Evolutionary conservation across 2,888 invertebrate genomes (phyloP), one percentile per base, ranked within the genome.

Genomic region (Syrista parreyssii): DNA sequence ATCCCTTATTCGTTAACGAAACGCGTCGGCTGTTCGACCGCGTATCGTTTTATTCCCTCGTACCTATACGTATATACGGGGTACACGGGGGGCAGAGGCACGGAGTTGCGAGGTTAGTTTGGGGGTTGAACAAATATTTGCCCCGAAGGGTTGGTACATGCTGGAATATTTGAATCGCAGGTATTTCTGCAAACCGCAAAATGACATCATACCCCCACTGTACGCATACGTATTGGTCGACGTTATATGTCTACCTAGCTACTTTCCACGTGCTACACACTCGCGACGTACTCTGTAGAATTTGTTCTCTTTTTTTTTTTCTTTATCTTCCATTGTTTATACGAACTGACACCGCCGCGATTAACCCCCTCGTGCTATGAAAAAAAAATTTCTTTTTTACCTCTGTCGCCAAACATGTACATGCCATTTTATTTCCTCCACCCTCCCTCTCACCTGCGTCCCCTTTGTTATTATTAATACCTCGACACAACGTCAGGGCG

Each of bases 141-240:
- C 32, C 68, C 79, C 36, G 77, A 74, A 80, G 79, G 78, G 32
- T 78, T 35, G 78, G 15, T 40, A 40, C 15, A 40, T 79, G 81
- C 75, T 79, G 73, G 80, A 82, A 84, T 84, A 83, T 84, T 82
- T 79, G 83, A 80, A 81, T 79, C 68, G 73, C 73, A 33, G 74
- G 84, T 79, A 83, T 84, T 84, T 82, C 79, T 78, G 74, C 81
- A 80, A 75, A 81, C 81, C 83, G 81, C 84, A 78, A 82, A 83
- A 81, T 80, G 78, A 80, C 80, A 79, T 80, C 77, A 79, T 80
- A 82, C 77, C 75, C 75, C 81, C 76, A 75, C 79, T 79, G 73
- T 75, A 68, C 74, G 73, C 72, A 31, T 76, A 76, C 78, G 76
- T 72, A 72, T 79, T 15, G 40, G 15, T 6, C 15, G 40, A 15